Conservation (phyloP, 2,888 invertebrate species). For the Synanthedon andrenaeformis region DNA sequence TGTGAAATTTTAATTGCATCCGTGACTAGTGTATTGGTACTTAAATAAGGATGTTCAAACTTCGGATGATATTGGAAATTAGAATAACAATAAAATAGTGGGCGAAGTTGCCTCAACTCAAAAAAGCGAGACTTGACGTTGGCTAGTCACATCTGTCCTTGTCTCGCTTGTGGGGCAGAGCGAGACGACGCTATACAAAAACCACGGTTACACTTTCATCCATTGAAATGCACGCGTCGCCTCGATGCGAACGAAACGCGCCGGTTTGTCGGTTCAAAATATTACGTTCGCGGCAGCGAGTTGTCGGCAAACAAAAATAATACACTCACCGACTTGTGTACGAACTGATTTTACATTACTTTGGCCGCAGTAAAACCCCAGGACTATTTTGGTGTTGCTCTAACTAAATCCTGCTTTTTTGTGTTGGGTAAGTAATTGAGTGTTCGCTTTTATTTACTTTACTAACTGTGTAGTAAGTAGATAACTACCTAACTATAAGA, state of each 20-base stretch:
- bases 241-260: slow-evolving; percentile 49
- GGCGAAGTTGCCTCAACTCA: slow-evolving; percentile 52
- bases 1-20: too few species aligned
- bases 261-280: slow-evolving; percentile 41
- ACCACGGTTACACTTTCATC: slow-evolving; percentile 68
- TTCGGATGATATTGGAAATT: slow-evolving; percentile 23
- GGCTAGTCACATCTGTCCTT: slow-evolving; percentile 29
- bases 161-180: slow-evolving; percentile 31
- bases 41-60: background rate
- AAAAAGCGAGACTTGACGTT: slow-evolving; percentile 41
- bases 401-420: too few species aligned
- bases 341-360: background rate
- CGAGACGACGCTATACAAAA: slow-evolving; percentile 65
- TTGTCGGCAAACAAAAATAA: slow-evolving; percentile 14
- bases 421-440: slow-evolving; percentile 1
- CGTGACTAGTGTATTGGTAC: too few species aligned
- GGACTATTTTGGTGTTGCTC: too few species aligned
- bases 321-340: slow-evolving; percentile 33
- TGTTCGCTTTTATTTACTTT: slow-evolving; percentile 3
- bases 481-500: background rate
- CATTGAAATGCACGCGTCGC: slow-evolving; percentile 66
- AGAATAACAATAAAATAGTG: slow-evolving; percentile 55
- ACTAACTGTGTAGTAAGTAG: background rate
- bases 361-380: background rate
- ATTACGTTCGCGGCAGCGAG: slow-evolving; percentile 4